Evolutionary conservation across 1,140 invertebrate genomes (phyloP).

Genomic region (Zaprionus ornatus): DNA sequence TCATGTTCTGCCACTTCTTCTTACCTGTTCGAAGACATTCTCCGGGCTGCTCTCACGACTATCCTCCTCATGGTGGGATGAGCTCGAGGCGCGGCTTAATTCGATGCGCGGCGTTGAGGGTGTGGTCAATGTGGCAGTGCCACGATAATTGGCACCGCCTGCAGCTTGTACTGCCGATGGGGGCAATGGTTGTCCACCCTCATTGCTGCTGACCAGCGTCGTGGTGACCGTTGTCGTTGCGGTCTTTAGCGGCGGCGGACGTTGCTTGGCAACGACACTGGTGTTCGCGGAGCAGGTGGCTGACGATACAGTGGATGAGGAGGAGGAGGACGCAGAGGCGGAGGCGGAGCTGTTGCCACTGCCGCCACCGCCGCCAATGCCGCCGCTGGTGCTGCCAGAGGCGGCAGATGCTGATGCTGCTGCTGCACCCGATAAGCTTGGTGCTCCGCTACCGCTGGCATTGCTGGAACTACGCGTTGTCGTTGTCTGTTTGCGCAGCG

Average conservation of each 20-base stretch:
- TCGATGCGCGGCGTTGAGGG: slow-evolving; percentile 93
- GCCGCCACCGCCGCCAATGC: slow-evolving; percentile 10
- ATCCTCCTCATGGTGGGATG: slow-evolving; percentile 91
- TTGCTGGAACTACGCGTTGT: slow-evolving; percentile 38
- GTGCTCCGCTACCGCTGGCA: slow-evolving; percentile 36
- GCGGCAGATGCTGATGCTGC: neutral
- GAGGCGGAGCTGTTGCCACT: slow-evolving; percentile 12
- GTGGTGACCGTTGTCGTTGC: slow-evolving; percentile 69
- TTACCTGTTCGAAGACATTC: slow-evolving; percentile 84
- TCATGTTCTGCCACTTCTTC: neutral
- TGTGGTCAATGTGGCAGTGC: slow-evolving; percentile 85
- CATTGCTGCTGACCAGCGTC: slow-evolving; percentile 68
- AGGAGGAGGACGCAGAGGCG: slow-evolving; percentile 51
- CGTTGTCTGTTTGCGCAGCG: slow-evolving; percentile 63
- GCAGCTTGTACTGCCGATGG: slow-evolving; percentile 3
- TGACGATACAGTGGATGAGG: slow-evolving; percentile 55
- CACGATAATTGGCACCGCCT: slow-evolving; percentile 44
- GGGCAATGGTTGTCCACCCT: slow-evolving; percentile 65
- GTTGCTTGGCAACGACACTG: slow-evolving; percentile 68
- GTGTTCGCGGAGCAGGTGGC: slow-evolving; percentile 62
- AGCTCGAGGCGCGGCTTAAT: slow-evolving; percentile 93
- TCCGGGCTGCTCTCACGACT: slow-evolving; percentile 91
- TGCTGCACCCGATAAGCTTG: slow-evolving; percentile 46
- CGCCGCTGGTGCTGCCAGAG: neutral
- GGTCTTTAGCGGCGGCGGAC: slow-evolving; percentile 74